Conservation (phyloP, 2,888 invertebrate genomes). For the Heliothis peltigera region DNA sequence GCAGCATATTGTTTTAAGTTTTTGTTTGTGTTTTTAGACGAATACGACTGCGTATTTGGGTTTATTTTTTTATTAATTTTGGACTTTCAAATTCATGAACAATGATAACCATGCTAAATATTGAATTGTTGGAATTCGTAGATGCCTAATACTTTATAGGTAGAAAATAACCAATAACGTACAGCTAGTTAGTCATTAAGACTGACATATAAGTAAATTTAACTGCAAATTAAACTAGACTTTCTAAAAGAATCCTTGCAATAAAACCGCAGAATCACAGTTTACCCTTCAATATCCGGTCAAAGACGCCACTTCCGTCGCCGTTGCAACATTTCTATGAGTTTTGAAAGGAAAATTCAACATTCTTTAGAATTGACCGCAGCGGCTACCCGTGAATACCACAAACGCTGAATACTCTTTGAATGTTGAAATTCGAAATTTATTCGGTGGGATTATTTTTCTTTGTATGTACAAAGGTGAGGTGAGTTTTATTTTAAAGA, state of each 20-base stretch:
- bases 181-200: no score
- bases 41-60: no score
- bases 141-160: no score
- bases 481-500: slow-evolving; percentile 13
- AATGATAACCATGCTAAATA: neutral
- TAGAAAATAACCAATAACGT: no score
- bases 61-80: neutral
- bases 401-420: slow-evolving; percentile 55
- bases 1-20: slow-evolving; percentile 25
- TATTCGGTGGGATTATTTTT: slow-evolving; percentile 48
- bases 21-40: slow-evolving; percentile 1
- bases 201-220: no score
- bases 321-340: slow-evolving; percentile 60
- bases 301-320: slow-evolving; percentile 63
- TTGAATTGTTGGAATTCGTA: neutral
- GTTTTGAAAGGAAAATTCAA: slow-evolving; percentile 66
- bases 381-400: slow-evolving; percentile 47
- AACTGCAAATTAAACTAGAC: slow-evolving; percentile 14
- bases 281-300: slow-evolving; percentile 71
- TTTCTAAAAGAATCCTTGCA: slow-evolving; percentile 6
- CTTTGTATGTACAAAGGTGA: slow-evolving; percentile 21
- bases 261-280: slow-evolving; percentile 48
- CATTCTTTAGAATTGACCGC: slow-evolving; percentile 65
- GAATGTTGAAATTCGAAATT: slow-evolving; percentile 49
- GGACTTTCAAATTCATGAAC: neutral